A percentile compares a stretch with the other conserved stretches of the same genome.
Conservation (phyloP, 2,113 vertebrate species). For the Polypterus senegalus region DNA sequence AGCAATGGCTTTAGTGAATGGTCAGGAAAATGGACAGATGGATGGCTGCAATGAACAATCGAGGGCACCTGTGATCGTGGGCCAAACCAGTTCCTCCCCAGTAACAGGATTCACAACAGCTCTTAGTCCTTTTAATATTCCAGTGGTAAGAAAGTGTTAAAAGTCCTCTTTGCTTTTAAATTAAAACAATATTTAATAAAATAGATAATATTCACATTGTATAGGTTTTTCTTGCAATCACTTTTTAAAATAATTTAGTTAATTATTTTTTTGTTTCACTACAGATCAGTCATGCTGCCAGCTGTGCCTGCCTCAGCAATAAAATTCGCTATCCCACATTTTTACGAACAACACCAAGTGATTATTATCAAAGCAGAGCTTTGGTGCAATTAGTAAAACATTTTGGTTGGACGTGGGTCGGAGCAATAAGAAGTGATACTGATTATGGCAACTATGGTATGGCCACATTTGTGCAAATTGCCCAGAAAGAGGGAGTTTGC, state of each 20-base stretch:
- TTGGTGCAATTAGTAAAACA: slow-evolving; percentile 46
- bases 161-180: neutral
- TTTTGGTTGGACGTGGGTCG: slow-evolving; percentile 56
- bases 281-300: slow-evolving; percentile 56
- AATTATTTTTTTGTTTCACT: neutral
- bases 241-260: neutral
- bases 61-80: slow-evolving; percentile 39
- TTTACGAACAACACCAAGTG: slow-evolving; percentile 53
- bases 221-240: neutral
- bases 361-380: slow-evolving; percentile 50
- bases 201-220: neutral
- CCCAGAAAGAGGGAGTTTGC: slow-evolving; percentile 42
- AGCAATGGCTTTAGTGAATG: slow-evolving; percentile 36
- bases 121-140: slow-evolving; percentile 47
- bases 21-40: slow-evolving; percentile 12
- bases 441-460: slow-evolving; percentile 49
- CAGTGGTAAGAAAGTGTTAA: slow-evolving; percentile 30
- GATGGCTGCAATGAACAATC: slow-evolving; percentile 28
- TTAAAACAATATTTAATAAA: neutral
- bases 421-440: slow-evolving; percentile 47
- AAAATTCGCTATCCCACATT: slow-evolving; percentile 49
- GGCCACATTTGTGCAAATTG: slow-evolving; percentile 40
- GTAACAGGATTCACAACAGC: slow-evolving; percentile 41
- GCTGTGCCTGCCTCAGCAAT: slow-evolving; percentile 48
- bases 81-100: slow-evolving; percentile 52